These are phyloP conservation scores for Aspiorhynchus laticeps DNA, from an alignment of 2,113 vertebrate genomes.

Conservation along the genomic window DNA sequence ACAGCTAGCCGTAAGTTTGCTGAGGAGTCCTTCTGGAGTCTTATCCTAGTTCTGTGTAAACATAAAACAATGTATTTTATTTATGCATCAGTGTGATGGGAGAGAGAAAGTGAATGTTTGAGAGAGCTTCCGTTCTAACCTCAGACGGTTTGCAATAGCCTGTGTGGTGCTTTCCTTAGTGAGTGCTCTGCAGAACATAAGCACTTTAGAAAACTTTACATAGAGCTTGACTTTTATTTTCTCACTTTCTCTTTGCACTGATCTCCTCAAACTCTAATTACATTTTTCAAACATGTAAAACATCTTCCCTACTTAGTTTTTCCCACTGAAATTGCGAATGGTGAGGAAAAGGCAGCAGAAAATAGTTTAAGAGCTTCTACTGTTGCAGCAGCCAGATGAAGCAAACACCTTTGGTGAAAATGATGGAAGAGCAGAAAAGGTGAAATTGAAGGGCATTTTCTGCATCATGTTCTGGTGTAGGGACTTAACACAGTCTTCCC, in stretches of 20 bases:
- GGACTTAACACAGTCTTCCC: neutral
- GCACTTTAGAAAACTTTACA: neutral
- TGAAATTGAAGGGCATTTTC: constrained; percentile 3
- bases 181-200: constrained; percentile 12
- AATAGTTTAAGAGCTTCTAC: constrained; percentile 50
- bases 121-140: neutral
- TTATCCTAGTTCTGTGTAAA: constrained; percentile 31
- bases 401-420: constrained; percentile 58
- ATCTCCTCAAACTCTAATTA: constrained; percentile 63
- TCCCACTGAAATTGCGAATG: constrained; percentile 24
- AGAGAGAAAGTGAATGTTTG: constrained; percentile 4
- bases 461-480: constrained; percentile 2
- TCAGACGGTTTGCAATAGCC: constrained; percentile 30
- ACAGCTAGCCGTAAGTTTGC: constrained; percentile 19
- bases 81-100: constrained; percentile 31
- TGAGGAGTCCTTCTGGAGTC: constrained; percentile 4
- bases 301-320: constrained; percentile 60
- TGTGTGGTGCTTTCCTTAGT: neutral
- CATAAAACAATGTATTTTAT: constrained; percentile 39
- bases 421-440: neutral
- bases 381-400: constrained; percentile 34
- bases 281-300: constrained; percentile 56
- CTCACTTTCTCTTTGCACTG: constrained; percentile 32
- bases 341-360: neutral
- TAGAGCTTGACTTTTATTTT: constrained; percentile 10